phyloP scores from a whole-genome alignment of 2,888 invertebrate genomes.

The Limenitis camilla region DNA sequence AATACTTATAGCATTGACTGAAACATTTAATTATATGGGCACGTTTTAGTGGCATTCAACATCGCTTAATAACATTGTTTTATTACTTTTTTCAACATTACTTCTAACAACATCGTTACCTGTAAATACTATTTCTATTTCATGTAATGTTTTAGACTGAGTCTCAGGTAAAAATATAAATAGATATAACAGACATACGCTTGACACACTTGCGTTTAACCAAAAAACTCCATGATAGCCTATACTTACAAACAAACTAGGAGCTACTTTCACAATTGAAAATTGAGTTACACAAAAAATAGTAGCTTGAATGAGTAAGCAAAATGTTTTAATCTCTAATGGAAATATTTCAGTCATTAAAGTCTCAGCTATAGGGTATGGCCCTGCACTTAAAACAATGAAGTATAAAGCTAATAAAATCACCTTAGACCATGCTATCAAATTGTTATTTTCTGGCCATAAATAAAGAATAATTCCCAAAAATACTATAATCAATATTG shows the following conservation, averaged over 20 bases:
- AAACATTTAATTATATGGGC: too few relatives aligned
- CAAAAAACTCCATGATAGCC: slow-evolving; percentile 30
- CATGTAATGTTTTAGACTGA: slow-evolving; percentile 29
- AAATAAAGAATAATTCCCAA: slow-evolving; percentile 23
- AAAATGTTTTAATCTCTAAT: slow-evolving; percentile 27
- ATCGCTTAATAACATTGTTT: neutral
- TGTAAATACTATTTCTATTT: slow-evolving; percentile 29
- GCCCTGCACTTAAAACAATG: slow-evolving; percentile 22
- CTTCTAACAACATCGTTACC: slow-evolving; percentile 6
- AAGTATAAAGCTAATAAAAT: slow-evolving; percentile 24
- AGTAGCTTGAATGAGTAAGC: slow-evolving; percentile 20
- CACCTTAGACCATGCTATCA: slow-evolving; percentile 19
- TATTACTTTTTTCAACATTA: neutral
- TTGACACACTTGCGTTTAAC: slow-evolving; percentile 21
- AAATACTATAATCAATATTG: slow-evolving; percentile 18
- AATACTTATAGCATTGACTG: too few relatives aligned
- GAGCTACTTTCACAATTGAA: slow-evolving; percentile 23
- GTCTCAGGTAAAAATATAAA: slow-evolving; percentile 31
- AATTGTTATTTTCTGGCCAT: slow-evolving; percentile 5
- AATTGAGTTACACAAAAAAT: slow-evolving; percentile 23
- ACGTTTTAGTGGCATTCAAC: neutral
- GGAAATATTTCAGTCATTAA: slow-evolving; percentile 29
- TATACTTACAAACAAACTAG: slow-evolving; percentile 22
- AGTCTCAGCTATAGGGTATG: slow-evolving; percentile 28
- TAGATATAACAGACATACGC: slow-evolving; percentile 24